Base-by-base conservation (phyloP, 2,113 vertebrate species). In the Centropus bengalensis region DNA sequence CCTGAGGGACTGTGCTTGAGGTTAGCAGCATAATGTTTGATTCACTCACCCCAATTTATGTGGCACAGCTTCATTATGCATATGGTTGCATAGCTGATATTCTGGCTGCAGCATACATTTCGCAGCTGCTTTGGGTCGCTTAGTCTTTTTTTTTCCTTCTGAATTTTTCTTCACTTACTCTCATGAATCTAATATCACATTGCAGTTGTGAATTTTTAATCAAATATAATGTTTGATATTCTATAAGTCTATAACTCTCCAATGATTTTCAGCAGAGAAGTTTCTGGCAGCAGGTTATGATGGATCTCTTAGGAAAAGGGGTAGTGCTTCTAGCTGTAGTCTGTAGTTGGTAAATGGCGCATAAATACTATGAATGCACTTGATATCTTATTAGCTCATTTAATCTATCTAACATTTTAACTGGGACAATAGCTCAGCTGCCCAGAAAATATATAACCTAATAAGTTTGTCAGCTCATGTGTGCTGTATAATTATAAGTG, bases 121-220 rank as follows among this genome's bases (percentile, higher is more conserved):
- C 80, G 85, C 64, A 85, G 6, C 70, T 94, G 54, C 63, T 84
- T 45, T 20, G 63, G 20, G n/a, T 96, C 78, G 51, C 62, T 78
- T 56, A 40, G 73, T 81, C 23, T 24, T 88, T 85, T 26, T 38
- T 56, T 58, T 88, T 62, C 10, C 26, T 62, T 85, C 56, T 54
- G 18, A 83, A 49, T 84, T 92, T 80, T 80, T 76, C 33, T 83
- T 95, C 66, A 32, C 79, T 91, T 91, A 32, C 13, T 80, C 64
- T 88, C 59, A 45, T 67, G 20, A 58, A 82, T 73, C 76, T 71
- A 84, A 23, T 87, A 45, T 92, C 54, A 81, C 79, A 42, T 64
- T 74, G 69, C 16, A 14, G 59, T 86, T 74, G 80, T 78, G 94
- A 95, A 80, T 60, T 27, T 69, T 89, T 88, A 59, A 71, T 86